Evolutionary conservation across 2,797 vertebrate genomes (phyloP).

Genomic region (Naso thynnoides): DNA sequence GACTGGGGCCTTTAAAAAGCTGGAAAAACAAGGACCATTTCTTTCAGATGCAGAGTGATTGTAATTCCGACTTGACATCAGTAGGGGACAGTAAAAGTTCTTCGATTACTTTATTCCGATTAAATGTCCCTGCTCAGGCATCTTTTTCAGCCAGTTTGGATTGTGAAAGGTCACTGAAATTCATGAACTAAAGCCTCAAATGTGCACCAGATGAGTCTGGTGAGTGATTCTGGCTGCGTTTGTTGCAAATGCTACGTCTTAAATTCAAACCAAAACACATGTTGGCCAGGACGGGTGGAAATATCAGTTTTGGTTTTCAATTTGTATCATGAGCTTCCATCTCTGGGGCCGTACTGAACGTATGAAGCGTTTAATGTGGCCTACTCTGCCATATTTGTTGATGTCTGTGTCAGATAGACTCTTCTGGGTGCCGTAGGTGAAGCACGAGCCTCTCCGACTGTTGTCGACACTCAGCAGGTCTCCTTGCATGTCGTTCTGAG

Average conservation of each 20-base stretch:
- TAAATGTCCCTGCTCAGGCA: too few relatives aligned
- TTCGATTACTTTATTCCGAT: neutral
- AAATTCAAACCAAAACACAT: too few relatives aligned
- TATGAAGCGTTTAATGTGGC: conserved; percentile 20
- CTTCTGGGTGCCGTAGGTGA: conserved; percentile 75
- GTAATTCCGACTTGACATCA: conserved; percentile 1
- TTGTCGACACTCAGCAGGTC: conserved; percentile 81
- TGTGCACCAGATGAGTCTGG: neutral
- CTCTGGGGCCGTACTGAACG: neutral
- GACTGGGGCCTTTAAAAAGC: conserved; percentile 83
- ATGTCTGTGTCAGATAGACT: conserved; percentile 92
- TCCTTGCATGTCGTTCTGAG: conserved; percentile 90
- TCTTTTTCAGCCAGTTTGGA: neutral
- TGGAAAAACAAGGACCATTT: conserved; percentile 37
- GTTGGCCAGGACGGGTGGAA: neutral
- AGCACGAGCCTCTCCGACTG: conserved; percentile 30
- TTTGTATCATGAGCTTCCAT: neutral
- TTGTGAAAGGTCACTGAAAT: neutral
- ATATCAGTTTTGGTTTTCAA: neutral
- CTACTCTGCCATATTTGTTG: conserved; percentile 69
- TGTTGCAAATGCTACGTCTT: neutral
- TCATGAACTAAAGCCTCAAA: neutral
- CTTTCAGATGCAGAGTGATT: neutral
- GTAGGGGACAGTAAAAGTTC: neutral
- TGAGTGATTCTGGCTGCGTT: neutral